Base-by-base conservation (phyloP, 2,888 invertebrate species). In the Drosophila austrosaltans region DNA sequence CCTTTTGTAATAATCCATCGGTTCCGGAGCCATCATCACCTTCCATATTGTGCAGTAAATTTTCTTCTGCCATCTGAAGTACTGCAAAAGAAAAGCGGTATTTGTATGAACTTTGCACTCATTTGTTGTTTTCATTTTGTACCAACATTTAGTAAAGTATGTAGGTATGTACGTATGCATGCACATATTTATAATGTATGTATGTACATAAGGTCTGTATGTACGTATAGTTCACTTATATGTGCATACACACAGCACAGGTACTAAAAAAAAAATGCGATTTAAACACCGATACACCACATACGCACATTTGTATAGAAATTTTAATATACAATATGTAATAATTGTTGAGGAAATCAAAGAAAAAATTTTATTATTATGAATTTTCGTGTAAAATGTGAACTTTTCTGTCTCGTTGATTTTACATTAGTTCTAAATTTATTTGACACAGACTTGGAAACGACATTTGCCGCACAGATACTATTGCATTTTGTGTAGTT, bases 21-120 rank as follows among this genome's bases (percentile, higher is more conserved):
- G 22, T 6, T 12, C 22, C 39, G 36, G 20, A 22, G 39, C 39
- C 39, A 39, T 10, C 39, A 39, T 39, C 22, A 3, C 12, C 36
- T 57, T 39, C 57, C 57, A 57, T 57, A 39, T 39, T 39, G 57
- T 39, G 57, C 57, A 57, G 20, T 22, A 4, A 39, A 57, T 57
- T 57, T 57, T 39, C 39, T 25, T 57, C 57, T 57, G 39, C 22
- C 36, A 39, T 57, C n/a, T 42, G 28, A n/a, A 30, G 54, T 54
- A 30, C 54, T 54, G 54, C 54, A 54, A 28, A n/a, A 28, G 10
- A 25, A 25, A 48, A 48, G 10, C 8, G 28, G n/a, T 40, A 5
- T 58, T 22, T 8, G 39, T 12, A 8, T 59, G 28, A 40, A 59
- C 40, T 40, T 59, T 59, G 16, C 42, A 59, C 40, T 59, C 28